phyloP scores from a whole-genome alignment of 2,113 vertebrate genomes.

The Passerina amoena region DNA sequence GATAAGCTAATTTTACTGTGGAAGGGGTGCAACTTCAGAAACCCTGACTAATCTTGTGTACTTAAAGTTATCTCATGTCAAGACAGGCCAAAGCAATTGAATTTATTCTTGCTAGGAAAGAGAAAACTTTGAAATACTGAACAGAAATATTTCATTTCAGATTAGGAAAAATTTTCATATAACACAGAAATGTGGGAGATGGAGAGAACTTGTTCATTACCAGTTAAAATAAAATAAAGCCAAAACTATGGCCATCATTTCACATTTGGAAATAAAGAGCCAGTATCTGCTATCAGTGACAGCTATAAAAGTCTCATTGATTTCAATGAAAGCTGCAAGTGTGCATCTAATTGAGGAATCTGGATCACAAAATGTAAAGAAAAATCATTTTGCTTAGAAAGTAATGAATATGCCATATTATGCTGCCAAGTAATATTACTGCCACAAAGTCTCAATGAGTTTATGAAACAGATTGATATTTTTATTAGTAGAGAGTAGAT shows the following conservation, averaged over 20 bases:
- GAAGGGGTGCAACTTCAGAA: background rate
- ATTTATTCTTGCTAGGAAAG: constrained; percentile 4
- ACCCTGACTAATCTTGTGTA: background rate
- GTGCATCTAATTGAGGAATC: constrained; percentile 36
- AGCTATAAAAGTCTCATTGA: constrained; percentile 35
- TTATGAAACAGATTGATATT: constrained; percentile 60
- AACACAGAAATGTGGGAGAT: background rate
- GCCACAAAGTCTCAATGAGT: constrained; percentile 43
- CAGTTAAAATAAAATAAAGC: background rate
- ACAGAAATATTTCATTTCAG: background rate
- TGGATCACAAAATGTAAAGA: constrained; percentile 51
- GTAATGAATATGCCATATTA: constrained; percentile 49
- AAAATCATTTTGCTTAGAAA: constrained; percentile 56
- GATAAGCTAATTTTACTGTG: background rate
- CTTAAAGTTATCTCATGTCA: background rate
- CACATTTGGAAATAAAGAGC: constrained; percentile 6
- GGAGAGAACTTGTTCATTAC: background rate
- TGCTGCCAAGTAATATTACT: constrained; percentile 45
- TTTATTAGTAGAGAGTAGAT: constrained; percentile 47
- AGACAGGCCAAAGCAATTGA: background rate
- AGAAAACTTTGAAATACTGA: background rate
- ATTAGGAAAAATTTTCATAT: background rate
- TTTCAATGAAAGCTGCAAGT: constrained; percentile 38
- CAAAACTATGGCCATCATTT: background rate
- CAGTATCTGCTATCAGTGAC: background rate